A percentile compares a stretch with the other conserved stretches of the same genome.
phyloP scores from a whole-genome alignment of 2,797 vertebrate species.

The Zenarchopterus dispar region DNA sequence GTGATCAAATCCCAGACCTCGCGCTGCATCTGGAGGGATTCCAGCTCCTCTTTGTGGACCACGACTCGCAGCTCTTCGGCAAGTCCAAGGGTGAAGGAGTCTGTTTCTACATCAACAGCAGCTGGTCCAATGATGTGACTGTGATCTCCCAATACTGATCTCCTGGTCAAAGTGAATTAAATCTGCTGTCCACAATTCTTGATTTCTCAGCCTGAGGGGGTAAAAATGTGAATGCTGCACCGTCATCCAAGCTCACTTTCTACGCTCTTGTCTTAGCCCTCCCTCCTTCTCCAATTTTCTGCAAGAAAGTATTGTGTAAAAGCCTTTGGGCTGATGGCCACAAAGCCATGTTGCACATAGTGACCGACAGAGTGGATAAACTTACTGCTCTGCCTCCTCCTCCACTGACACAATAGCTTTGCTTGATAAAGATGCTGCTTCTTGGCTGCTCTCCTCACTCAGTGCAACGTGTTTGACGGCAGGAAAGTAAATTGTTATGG shows the following conservation, averaged over 20 bases:
- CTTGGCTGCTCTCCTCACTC: conserved; percentile 33
- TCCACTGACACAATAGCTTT: conserved; percentile 39
- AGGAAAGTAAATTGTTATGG: conserved; percentile 58
- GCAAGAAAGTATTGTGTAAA: conserved; percentile 33
- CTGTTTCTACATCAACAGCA: too few species aligned
- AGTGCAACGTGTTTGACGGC: conserved; percentile 22
- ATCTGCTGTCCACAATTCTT: conserved; percentile 33
- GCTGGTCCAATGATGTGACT: too few species aligned
- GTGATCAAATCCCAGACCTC: too few species aligned
- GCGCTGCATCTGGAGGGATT: too few species aligned
- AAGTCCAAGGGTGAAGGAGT: too few species aligned
- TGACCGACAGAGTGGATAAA: conserved; percentile 38
- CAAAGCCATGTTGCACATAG: conserved; percentile 35
- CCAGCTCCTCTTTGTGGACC: too few species aligned
- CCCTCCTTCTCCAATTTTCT: conserved; percentile 22
- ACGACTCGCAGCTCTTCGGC: too few species aligned
- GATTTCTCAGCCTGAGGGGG: conserved; percentile 23
- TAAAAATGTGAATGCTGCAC: conserved; percentile 17
- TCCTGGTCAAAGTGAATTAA: too few species aligned
- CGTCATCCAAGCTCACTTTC: conserved; percentile 12
- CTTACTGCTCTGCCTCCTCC: conserved; percentile 28
- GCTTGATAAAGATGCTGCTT: conserved; percentile 37
- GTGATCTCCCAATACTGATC: too few species aligned
- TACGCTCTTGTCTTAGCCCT: neutral
- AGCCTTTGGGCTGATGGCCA: conserved; percentile 35